These are phyloP conservation scores for Nestor notabilis DNA, from an alignment of 2,113 vertebrate genomes.

Conservation along the genomic window DNA sequence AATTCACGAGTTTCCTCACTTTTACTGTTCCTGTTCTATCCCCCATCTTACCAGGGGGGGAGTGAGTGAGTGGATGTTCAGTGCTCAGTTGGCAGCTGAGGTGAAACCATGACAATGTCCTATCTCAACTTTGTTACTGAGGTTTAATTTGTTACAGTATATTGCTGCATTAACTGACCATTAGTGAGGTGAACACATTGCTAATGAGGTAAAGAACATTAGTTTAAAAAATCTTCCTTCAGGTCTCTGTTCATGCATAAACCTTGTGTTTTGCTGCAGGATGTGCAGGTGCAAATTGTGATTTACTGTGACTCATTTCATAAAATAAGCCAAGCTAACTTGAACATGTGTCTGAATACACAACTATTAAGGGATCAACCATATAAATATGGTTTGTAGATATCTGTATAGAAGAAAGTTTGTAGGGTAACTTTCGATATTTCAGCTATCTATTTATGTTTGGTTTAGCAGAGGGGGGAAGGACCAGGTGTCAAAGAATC, in stretches of 20 bases:
- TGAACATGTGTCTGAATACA: background rate
- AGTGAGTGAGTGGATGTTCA: fast-evolving
- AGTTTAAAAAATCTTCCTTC: background rate
- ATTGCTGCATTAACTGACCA: background rate
- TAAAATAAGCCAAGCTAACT: background rate
- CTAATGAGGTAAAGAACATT: background rate
- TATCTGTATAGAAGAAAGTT: background rate
- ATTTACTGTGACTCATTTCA: background rate
- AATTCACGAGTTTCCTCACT: background rate
- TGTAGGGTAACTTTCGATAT: background rate
- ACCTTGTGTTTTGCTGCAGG: background rate
- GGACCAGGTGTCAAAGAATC: background rate
- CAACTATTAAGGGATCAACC: background rate
- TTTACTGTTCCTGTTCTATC: background rate
- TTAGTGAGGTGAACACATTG: background rate
- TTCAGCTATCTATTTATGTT: background rate
- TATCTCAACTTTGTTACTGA: background rate
- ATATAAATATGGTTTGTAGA: background rate
- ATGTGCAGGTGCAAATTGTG: background rate
- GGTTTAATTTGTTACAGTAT: background rate
- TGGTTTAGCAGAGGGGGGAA: background rate
- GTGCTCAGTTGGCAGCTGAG: background rate
- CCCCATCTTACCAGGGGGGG: background rate
- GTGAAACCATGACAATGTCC: background rate
- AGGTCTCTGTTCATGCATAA: background rate